A percentile compares a stretch with the other conserved stretches of the same genome.
Conservation (phyloP, 2,797 vertebrate species). For the Sebastes jordani region DNA sequence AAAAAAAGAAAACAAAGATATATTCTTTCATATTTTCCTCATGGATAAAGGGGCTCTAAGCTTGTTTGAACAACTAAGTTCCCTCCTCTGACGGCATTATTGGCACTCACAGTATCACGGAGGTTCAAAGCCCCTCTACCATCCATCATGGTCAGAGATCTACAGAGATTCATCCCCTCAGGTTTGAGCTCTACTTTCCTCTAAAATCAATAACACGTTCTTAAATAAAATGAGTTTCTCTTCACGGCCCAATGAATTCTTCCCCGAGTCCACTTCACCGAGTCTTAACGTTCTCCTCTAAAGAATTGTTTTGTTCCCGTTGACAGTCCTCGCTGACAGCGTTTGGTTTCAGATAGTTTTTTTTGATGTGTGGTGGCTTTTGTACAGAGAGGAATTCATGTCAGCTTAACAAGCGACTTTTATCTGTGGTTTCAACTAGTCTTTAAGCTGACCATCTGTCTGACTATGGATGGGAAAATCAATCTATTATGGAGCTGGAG, state of each 20-base stretch:
- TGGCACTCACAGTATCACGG: conserved; percentile 27
- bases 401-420: conserved; percentile 49
- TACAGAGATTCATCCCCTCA: conserved; percentile 41
- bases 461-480: conserved; percentile 27
- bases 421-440: conserved; percentile 13
- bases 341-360: conserved; percentile 12
- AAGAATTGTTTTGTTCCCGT: conserved; percentile 23
- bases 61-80: neutral
- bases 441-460: conserved; percentile 17
- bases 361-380: conserved; percentile 13
- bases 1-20: neutral
- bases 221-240: conserved; percentile 61
- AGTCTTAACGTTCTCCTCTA: conserved; percentile 6
- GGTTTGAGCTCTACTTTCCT: conserved; percentile 50
- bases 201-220: conserved; percentile 73
- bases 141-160: conserved; percentile 43
- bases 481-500: conserved; percentile 11
- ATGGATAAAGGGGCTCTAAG: neutral
- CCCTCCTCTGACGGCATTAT: conserved; percentile 33
- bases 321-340: conserved; percentile 22
- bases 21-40: neutral
- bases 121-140: neutral
- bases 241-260: conserved; percentile 45
- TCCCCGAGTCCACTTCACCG: conserved; percentile 19
- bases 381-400: conserved; percentile 12